Conservation (phyloP, 92 coral and sea anemone genomes). For the Micromussa lordhowensis region DNA sequence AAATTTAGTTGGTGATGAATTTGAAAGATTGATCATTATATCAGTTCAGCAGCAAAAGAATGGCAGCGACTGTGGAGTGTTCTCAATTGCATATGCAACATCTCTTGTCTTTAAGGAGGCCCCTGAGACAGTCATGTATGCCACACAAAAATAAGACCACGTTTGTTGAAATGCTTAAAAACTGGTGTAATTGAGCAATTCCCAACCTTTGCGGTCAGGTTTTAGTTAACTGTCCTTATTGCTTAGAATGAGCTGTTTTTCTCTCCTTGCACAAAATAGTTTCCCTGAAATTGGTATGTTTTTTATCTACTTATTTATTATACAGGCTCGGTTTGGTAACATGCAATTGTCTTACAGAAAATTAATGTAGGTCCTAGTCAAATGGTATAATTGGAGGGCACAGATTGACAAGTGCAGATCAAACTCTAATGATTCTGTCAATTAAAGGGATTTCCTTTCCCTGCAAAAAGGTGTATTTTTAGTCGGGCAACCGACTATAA, state of each 20-base stretch:
- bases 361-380: background rate
- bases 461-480: slow-evolving; percentile 52
- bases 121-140: slow-evolving; percentile 4
- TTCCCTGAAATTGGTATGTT: background rate
- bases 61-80: slow-evolving; percentile 72
- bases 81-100: slow-evolving; percentile 68
- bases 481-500: too few species aligned
- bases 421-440: background rate
- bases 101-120: slow-evolving; percentile 45
- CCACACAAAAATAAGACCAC: slow-evolving; percentile 34
- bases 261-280: background rate
- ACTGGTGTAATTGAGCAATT: slow-evolving; percentile 27
- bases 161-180: slow-evolving; percentile 27
- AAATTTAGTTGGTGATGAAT: slow-evolving; percentile 44
- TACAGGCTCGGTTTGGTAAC: background rate
- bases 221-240: background rate
- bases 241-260: background rate
- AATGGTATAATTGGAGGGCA: background rate
- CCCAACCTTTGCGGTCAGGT: slow-evolving; percentile 25
- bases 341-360: background rate
- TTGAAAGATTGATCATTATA: slow-evolving; percentile 8
- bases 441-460: background rate
- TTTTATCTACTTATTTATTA: background rate
- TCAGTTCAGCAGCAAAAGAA: slow-evolving; percentile 62
- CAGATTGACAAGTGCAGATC: background rate